Base-by-base conservation (phyloP, 2,113 vertebrate species). In the Macaca nemestrina region DNA sequence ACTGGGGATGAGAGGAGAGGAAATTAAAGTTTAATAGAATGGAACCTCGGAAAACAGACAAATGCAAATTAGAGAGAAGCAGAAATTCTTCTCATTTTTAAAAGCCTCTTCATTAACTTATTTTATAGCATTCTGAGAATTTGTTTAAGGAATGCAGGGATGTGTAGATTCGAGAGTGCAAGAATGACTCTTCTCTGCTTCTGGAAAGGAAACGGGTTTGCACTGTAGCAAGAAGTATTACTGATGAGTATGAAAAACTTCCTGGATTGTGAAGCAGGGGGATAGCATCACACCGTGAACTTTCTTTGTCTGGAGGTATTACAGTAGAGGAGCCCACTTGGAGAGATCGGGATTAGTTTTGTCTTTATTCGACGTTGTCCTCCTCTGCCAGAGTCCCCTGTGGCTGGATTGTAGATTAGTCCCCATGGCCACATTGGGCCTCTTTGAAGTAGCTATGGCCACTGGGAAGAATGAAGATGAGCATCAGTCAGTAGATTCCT, bases 71-170 rank as follows among this genome's bases (percentile, higher is more conserved):
- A 73, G 17, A 27, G 35, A 93, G 88, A 96, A 86, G 86, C 75
- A 85, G 79, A 97, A 96, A 96, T 95, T 13, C 83, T 91, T 94
- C 92, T 93, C 95, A 38, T 93, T 94, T 94, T 91, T 79, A 95
- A 91, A 96, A 84, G 92, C 30, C 85, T 95, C 72, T 38, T 95
- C 88, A 83, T 97, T 95, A 91, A 93, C 75, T 82, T 90, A 73
- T 52, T 83, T 86, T 92, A 96, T 67, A 67, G 84, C 59, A 75
- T 93, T 93, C 90, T 91, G 59, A 79, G 84, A 90, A 93, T 80
- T 84, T 94, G 79, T 67, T 88, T 61, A 82, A 95, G 92, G 68
- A 67, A 95, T 5, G 5, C n/a, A 72, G 35, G 64, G 22, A 70
- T 14, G 61, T 85, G 38, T 17, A 64, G 59, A 43, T 45, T 90